phyloP scores from a whole-genome alignment of 2,888 invertebrate species.

The Timema podura region DNA sequence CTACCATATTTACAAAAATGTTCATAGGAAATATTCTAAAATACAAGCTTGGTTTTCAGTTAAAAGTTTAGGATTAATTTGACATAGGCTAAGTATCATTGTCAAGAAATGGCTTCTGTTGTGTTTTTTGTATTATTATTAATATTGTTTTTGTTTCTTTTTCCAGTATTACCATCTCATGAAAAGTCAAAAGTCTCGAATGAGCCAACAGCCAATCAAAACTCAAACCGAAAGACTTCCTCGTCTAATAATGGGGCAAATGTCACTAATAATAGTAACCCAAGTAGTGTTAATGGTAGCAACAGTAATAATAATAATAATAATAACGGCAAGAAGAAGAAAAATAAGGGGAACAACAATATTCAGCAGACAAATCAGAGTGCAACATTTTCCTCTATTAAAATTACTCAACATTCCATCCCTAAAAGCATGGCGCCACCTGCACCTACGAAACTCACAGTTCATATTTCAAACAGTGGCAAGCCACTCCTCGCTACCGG shows the following conservation, averaged over 20 bases:
- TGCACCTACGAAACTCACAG: conserved; percentile 1
- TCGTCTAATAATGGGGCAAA: conserved; percentile 15
- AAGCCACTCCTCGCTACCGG: not conserved
- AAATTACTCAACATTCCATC: conserved; percentile 26
- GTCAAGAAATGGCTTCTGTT: not conserved
- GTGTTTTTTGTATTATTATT: not conserved
- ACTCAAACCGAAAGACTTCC: conserved; percentile 30
- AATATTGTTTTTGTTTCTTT: conserved; percentile 2
- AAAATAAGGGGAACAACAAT: conserved; percentile 27
- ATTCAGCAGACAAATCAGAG: conserved; percentile 12
- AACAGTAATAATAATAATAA: too few species aligned
- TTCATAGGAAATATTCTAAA: too few species aligned
- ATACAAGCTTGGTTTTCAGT: too few species aligned
- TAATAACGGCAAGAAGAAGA: conserved; percentile 32
- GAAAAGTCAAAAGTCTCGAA: conserved; percentile 33
- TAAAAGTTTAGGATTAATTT: too few species aligned
- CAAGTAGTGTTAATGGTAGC: conserved; percentile 14
- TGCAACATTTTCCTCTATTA: conserved; percentile 12
- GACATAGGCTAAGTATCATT: not conserved
- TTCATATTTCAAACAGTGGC: not conserved
- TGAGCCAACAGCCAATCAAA: conserved; percentile 36
- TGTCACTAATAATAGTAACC: conserved; percentile 9
- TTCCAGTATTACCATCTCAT: conserved; percentile 33
- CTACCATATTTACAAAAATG: too few species aligned
- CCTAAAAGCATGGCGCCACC: conserved; percentile 15